phyloP scores from a whole-genome alignment of 2,888 invertebrate genomes.

The Reticulitermes lucifugus region DNA sequence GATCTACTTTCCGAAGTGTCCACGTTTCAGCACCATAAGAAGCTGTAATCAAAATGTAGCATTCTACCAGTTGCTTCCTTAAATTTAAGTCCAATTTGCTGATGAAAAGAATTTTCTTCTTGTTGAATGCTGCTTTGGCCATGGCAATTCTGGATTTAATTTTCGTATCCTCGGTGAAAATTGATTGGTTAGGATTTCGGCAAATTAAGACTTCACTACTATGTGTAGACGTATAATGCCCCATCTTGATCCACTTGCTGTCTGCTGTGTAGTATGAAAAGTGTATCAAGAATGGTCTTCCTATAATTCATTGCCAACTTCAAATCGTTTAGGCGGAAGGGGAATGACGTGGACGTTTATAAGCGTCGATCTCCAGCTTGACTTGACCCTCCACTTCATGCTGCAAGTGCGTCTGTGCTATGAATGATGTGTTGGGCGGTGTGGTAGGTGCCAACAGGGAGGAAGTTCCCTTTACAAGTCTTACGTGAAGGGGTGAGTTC shows the following conservation, averaged over 20 bases:
- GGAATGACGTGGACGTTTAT: background rate
- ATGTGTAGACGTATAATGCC: background rate
- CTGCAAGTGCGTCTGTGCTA: slow-evolving; percentile 6
- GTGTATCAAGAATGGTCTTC: background rate
- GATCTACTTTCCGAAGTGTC: too few relatives aligned
- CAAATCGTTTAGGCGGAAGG: background rate
- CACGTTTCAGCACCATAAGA: too few relatives aligned
- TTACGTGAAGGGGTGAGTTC: background rate
- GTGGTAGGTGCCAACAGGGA: background rate
- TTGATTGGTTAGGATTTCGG: too few relatives aligned
- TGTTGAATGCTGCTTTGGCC: too few relatives aligned
- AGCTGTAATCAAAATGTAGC: too few relatives aligned
- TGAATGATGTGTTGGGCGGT: slow-evolving; percentile 23
- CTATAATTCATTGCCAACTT: background rate
- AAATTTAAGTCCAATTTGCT: too few relatives aligned
- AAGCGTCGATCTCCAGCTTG: background rate
- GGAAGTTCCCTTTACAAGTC: slow-evolving; percentile 9
- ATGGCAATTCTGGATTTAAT: too few relatives aligned
- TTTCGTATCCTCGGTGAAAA: too few relatives aligned
- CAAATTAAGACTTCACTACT: background rate
- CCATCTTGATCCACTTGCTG: background rate
- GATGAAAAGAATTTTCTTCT: too few relatives aligned
- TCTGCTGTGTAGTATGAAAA: background rate
- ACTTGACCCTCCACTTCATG: background rate
- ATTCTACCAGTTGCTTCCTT: too few relatives aligned